Conservation (phyloP, 2,888 invertebrate genomes). For the Agonopterix heracliana region DNA sequence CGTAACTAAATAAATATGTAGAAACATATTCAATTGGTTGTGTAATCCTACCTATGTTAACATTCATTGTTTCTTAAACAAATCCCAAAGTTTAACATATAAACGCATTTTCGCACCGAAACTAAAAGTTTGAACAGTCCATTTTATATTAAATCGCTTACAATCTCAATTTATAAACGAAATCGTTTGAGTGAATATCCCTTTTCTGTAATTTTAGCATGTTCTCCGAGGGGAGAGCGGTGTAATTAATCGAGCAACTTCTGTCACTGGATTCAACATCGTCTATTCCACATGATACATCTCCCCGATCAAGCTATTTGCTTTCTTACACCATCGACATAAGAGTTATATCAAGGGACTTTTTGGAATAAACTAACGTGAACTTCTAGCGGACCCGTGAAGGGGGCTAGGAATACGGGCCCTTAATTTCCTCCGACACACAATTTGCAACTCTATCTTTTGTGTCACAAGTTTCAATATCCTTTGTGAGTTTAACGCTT, state of each 20-base stretch:
- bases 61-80: too few relatives aligned
- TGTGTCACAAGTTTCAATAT: constrained; percentile 19
- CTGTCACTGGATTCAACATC: constrained; percentile 36
- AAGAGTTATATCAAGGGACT: neutral
- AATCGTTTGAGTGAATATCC: constrained; percentile 43
- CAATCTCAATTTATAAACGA: constrained; percentile 27
- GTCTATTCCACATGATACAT: constrained; percentile 8
- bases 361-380: neutral
- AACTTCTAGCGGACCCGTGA: neutral
- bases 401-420: constrained; percentile 40
- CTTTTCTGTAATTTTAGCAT: constrained; percentile 41
- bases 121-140: too few relatives aligned
- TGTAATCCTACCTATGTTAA: too few relatives aligned
- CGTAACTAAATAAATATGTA: too few relatives aligned
- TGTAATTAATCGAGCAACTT: constrained; percentile 66
- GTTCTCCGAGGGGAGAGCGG: constrained; percentile 53
- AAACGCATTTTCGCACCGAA: too few relatives aligned
- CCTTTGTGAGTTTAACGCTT: constrained; percentile 6
- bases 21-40: too few relatives aligned
- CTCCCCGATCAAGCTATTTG: neutral
- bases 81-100: too few relatives aligned
- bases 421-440: constrained; percentile 36
- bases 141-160: neutral
- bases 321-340: neutral
- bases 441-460: constrained; percentile 28